phyloP scores from a whole-genome alignment of 2,797 vertebrate genomes.

The Eulemur mongoz region DNA sequence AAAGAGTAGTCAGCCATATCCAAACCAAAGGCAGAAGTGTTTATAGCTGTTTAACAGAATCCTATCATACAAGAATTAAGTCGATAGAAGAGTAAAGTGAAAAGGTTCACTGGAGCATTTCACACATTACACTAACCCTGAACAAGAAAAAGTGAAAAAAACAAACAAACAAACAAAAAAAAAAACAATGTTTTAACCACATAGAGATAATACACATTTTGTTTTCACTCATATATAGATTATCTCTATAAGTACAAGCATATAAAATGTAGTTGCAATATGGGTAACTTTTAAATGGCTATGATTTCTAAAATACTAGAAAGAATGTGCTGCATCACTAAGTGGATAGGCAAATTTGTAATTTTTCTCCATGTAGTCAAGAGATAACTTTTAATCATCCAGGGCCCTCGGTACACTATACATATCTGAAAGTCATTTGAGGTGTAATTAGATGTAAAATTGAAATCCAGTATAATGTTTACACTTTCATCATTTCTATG shows the following conservation, averaged over 20 bases:
- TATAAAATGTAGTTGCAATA: background rate
- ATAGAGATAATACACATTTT: background rate
- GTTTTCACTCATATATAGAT: background rate
- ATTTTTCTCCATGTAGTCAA: background rate
- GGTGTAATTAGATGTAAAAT: constrained; percentile 26
- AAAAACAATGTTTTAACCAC: background rate
- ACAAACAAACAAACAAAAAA: background rate
- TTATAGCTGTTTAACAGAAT: constrained; percentile 46
- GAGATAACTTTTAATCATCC: background rate
- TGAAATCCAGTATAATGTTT: constrained; percentile 48
- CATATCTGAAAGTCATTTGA: background rate
- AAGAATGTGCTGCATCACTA: background rate
- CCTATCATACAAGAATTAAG: background rate
- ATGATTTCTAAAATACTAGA: background rate
- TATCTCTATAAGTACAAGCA: background rate
- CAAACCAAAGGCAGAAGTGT: constrained; percentile 6
- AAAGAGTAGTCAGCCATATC: constrained; percentile 11
- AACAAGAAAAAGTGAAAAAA: background rate
- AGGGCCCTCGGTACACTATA: background rate
- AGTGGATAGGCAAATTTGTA: background rate
- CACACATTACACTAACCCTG: background rate
- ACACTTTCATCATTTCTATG: background rate
- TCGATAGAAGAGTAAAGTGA: background rate
- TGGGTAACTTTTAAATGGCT: background rate
- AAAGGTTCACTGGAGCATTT: background rate